These are phyloP conservation scores for Euphydryas editha DNA, from an alignment of 2,888 invertebrate species.

Conservation along the genomic window DNA sequence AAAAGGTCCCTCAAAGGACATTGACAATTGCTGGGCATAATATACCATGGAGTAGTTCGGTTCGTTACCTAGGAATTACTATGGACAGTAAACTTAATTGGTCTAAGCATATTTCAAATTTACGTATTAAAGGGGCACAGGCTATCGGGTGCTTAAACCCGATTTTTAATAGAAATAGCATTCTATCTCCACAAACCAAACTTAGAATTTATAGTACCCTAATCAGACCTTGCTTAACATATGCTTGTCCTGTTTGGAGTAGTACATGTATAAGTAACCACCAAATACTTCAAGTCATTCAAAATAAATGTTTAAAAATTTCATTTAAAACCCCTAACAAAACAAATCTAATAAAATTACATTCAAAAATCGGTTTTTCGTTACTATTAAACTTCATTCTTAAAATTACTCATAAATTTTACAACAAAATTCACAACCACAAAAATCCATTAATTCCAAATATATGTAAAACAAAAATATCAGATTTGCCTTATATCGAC, in stretches of 20 bases:
- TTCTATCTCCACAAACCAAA: neutral
- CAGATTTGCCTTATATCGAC: slow-evolving; percentile 4
- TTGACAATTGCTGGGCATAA: neutral
- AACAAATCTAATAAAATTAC: slow-evolving; percentile 10
- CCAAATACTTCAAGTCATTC: slow-evolving; percentile 8
- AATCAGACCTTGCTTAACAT: slow-evolving; percentile 7
- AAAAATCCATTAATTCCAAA: slow-evolving; percentile 14
- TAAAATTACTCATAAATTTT: slow-evolving; percentile 6
- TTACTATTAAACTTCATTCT: neutral
- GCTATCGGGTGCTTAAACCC: neutral
- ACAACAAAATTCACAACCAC: neutral
- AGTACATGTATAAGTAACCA: slow-evolving; percentile 8
- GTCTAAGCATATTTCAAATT: neutral
- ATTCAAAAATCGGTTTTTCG: neutral
- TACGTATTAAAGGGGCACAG: neutral
- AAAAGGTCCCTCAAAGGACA: neutral
- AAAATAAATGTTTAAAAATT: slow-evolving; percentile 13
- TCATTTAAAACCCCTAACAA: slow-evolving; percentile 4
- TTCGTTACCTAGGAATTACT: neutral
- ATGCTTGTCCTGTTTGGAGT: slow-evolving; percentile 13
- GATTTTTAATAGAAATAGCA: neutral
- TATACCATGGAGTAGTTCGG: slow-evolving; percentile 3
- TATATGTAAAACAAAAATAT: slow-evolving; percentile 2
- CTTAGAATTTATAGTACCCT: slow-evolving; percentile 9
- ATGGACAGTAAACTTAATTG: slow-evolving; percentile 11